phyloP scores from a whole-genome alignment of 2,113 vertebrate species.

The Brienomyrus longianalis region DNA sequence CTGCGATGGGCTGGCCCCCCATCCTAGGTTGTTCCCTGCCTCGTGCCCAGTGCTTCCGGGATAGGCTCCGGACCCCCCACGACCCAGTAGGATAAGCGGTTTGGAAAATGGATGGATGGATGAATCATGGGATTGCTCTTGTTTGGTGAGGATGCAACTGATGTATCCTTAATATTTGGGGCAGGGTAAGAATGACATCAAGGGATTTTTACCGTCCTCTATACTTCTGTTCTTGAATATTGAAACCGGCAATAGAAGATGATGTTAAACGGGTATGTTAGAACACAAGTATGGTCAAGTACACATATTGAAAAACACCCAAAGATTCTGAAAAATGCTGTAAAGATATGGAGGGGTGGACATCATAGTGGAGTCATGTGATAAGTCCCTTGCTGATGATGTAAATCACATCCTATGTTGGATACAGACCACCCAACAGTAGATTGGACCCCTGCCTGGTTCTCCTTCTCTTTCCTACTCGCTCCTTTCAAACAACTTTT shows the following conservation, averaged over 20 bases:
- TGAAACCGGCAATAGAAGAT: background rate
- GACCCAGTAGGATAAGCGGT: no score
- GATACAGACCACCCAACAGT: background rate
- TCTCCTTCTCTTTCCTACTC: background rate
- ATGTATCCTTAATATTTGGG: background rate
- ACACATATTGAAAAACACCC: background rate
- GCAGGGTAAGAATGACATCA: background rate
- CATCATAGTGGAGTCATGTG: background rate
- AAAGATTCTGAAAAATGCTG: background rate
- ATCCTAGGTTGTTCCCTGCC: no score
- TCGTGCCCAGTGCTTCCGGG: no score
- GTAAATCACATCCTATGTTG: background rate
- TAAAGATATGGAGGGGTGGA: background rate
- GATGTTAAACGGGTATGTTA: background rate
- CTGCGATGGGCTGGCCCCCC: no score
- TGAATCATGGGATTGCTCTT: no score
- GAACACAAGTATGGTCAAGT: background rate
- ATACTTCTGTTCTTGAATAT: background rate
- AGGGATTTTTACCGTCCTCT: background rate
- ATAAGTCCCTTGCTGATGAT: background rate
- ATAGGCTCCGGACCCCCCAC: no score
- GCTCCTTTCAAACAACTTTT: background rate
- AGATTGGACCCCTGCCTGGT: background rate
- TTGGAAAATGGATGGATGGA: no score
- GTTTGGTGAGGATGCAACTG: background rate